Evolutionary conservation across 2,797 vertebrate species (phyloP), one percentile per base, ranked within the genome.

Genomic region (Megalops cyprinoides): DNA sequence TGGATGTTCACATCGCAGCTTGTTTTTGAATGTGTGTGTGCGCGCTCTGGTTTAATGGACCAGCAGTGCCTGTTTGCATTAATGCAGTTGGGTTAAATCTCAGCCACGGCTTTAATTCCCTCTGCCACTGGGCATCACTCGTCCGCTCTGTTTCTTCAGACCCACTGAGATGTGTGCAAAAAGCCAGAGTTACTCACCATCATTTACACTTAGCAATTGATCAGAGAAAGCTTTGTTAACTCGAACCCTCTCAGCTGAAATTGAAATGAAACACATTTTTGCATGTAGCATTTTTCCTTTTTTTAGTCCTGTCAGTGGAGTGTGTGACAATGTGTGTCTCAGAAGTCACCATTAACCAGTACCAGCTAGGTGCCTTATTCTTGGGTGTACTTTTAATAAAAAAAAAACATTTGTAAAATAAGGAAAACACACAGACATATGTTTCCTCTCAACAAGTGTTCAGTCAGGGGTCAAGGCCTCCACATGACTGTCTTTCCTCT

Each of bases 41-140:
- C 5, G 14, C 34, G 60, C 23, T n/a, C 60, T 15, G 6, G n/a
- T 58, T 58, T 4, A 58, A n/a, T 25, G 55, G 5, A 55, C 55
- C n/a, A 12, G 12, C 55, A 25, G 3, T 25, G 60, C 34, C 60
- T 15, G 34, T 4, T 2, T 2, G 31, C 60, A 34, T 1, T 14
- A 14, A 31, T 10, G 31, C 60, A 12, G n/a, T n/a, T n/a, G n/a
- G n/a, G 28, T 65, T 31, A 34, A 65, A 34, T n/a, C 58, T 28
- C n/a, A 60, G n/a, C 1, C 60, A 14, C 9, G 15, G 18, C 44
- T 37, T 60, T 44, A 31, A 86, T 79, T 53, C 60, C 80, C 8
- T 18, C 28, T 42, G 84, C 84, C 86, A 88, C 53, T 80, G 58
- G 83, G 82, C 83, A 62, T 80, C 23, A 67, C 79, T 15, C n/a